These are phyloP conservation scores for Podarcis muralis DNA, from an alignment of 2,113 vertebrate species.

Conservation along the genomic window DNA sequence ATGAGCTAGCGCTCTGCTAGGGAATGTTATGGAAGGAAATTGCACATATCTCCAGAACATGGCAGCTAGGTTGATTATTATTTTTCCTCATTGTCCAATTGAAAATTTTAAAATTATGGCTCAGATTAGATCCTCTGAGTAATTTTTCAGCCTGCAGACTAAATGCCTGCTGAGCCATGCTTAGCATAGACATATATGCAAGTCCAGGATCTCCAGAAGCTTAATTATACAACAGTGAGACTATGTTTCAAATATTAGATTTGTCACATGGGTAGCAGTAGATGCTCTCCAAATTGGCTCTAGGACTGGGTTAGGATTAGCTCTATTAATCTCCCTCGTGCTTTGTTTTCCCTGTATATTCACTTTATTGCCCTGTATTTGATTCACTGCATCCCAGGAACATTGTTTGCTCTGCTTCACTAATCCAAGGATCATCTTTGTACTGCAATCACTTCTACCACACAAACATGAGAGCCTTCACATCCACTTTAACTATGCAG, in stretches of 20 bases:
- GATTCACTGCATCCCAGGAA: not conserved
- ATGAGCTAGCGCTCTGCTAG: not conserved
- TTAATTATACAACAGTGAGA: constrained; percentile 61
- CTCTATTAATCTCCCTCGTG: constrained; percentile 47
- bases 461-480: not conserved
- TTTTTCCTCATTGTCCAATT: constrained; percentile 1
- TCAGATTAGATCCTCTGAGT: constrained; percentile 43
- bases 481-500: accelerated
- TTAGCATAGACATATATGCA: constrained; percentile 60
- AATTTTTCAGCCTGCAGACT: constrained; percentile 50
- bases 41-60: not conserved
- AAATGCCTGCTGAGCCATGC: constrained; percentile 49
- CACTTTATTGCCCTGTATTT: constrained; percentile 31
- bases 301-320: constrained; percentile 32
- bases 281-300: constrained; percentile 39
- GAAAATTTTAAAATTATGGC: constrained; percentile 6
- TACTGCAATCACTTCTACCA: not conserved
- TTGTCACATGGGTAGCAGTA: constrained; percentile 23
- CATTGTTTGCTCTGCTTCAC: constrained; percentile 6
- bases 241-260: constrained; percentile 61
- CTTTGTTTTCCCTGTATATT: not conserved
- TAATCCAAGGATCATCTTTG: not conserved
- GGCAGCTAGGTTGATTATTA: not conserved
- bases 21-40: not conserved
- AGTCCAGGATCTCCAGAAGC: constrained; percentile 47